Conservation (phyloP, 1,140 invertebrate species). For the Gerris buenoi region DNA sequence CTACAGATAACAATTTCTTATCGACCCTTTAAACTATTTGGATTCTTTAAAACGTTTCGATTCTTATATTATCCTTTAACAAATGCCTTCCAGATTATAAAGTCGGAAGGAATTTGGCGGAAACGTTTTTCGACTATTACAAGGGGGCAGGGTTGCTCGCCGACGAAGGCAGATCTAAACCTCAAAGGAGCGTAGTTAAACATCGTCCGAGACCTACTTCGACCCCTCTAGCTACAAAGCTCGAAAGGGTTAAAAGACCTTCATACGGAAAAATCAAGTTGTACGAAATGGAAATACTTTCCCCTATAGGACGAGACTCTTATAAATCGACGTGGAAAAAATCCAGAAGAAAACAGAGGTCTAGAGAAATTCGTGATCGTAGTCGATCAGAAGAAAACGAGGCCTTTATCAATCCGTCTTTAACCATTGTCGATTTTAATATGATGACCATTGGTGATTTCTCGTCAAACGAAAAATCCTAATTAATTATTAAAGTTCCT, state of each 20-base stretch:
- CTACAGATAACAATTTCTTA: not conserved
- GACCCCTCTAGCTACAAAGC: not conserved
- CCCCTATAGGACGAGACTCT: not conserved
- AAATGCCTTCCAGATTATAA: constrained; percentile 35
- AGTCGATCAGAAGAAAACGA: constrained; percentile 7
- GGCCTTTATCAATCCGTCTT: constrained; percentile 37
- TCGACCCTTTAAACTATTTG: not conserved
- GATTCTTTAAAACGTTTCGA: not conserved
- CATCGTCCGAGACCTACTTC: not conserved
- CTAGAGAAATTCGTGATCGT: not conserved
- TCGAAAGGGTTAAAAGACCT: not conserved
- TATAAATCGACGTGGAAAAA: not conserved
- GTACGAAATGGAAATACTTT: not conserved
- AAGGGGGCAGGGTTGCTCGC: constrained; percentile 44
- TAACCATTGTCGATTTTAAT: constrained; percentile 58
- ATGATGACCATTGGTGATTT: constrained; percentile 43
- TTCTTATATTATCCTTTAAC: not conserved
- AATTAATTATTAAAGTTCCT: no score
- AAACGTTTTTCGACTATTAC: constrained; percentile 67
- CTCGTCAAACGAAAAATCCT: no score
- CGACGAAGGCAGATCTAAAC: constrained; percentile 4
- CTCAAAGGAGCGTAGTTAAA: not conserved
- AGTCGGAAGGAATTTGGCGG: constrained; percentile 56
- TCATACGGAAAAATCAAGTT: not conserved
- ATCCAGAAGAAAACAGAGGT: not conserved